Base-by-base conservation (phyloP, 2,113 vertebrate genomes). In the Myodes glareolus region DNA sequence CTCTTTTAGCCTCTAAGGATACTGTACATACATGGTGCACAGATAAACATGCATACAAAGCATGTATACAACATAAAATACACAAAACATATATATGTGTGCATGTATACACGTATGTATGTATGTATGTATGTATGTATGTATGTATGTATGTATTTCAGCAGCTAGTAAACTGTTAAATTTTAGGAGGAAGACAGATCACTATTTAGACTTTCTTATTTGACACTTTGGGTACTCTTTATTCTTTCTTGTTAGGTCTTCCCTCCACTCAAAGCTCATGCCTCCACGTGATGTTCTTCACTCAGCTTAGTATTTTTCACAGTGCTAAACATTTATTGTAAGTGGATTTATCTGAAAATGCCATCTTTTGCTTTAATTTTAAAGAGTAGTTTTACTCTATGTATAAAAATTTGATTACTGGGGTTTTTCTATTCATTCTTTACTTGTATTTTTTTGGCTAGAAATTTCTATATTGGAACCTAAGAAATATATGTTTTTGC, bases 211-310 rank as follows among this genome's bases (percentile, higher is more conserved):
- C 39, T 25, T 5, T 93, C 33, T 50, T 1, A 42, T 2, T 63
- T 91, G 75, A 19, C 29, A 19, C 7, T 47, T 94, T 73, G 33
- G 65, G 25, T 45, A 36, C 17, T 72, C 16, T 70, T 76, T 0
- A 33, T 93, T 91, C 3, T 23, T 95, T 47, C 27, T 47, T 95
- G 45, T 76, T 68, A 45, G 87, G 72, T 95, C 47, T 78, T 78
- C 7, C 31, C 67, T 84, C 23, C n/a, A 11, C 87, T 84, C 47
- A 45, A 81, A 55, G 75, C 94, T 95, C 91, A 86, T 55, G 16
- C 23, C 25, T 80, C 52, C 47, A 58, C 21, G 11, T 31, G 19
- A 17, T 31, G 23, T 65, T 19, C 93, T 94, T 70, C 47, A 81
- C 68, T 12, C 52, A 55, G 27, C 81, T 91, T 63, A 86, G 45